Base-by-base conservation (phyloP, 2,113 vertebrate genomes). In the Coturnix japonica region DNA sequence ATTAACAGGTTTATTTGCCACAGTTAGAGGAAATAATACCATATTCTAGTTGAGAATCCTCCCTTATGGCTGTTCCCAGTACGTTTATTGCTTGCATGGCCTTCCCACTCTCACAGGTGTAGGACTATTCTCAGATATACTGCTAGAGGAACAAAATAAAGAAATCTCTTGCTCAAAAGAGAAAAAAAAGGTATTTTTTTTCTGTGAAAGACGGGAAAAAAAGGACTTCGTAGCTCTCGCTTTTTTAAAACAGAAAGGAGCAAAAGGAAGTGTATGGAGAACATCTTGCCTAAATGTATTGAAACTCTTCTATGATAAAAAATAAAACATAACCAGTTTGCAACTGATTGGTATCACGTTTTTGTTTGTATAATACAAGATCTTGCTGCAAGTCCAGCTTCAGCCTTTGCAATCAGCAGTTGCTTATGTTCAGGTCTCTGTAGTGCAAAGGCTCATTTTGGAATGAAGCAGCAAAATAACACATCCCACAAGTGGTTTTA, bases 321-420 rank as follows among this genome's bases (percentile, higher is more conserved):
- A n/a, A n/a, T n/a, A n/a, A 85, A 11, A 47, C 17, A 70, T 22
- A 71, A 57, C 3, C 59, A 6, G 0, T 81, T 65, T 91, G 78
- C 61, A 44, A 16, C 53, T 78, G 31, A 60, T 16, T 8, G 4
- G 3, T 82, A 49, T 54, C 47, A 37, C 54, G 44, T 13, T 22
- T 86, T 37, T 11, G 71, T 81, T 93, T 93, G 33, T 86, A 44
- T 70, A 49, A 49, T 44, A 43, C 26, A 75, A 39, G 44, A 53
- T 87, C 47, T 59, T 35, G n/a, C 31, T 53, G 43, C 60, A 44
- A 54, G 77, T 78, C 61, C 90, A 70, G 30, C 66, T 83, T 83
- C 59, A 70, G 28, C 31, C 41, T 95, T 76, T 91, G 53, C n/a
- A 86, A 93, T 44, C 57, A 91, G 80, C 87, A 44, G n/a, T 88